Evolutionary conservation across 2,113 vertebrate genomes (phyloP).

Genomic region (Dipodomys stephensi): DNA sequence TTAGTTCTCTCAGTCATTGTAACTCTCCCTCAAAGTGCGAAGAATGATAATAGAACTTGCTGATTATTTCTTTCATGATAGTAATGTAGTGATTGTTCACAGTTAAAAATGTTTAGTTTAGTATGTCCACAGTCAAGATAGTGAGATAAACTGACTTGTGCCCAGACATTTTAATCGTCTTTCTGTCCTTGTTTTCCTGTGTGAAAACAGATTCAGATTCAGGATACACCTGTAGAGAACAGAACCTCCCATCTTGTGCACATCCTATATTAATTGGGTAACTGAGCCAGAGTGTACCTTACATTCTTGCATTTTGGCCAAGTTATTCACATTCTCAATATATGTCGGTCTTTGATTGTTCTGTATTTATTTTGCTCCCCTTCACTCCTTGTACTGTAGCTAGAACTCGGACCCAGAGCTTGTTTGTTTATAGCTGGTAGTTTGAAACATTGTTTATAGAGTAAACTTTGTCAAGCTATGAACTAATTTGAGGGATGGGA

Average conservation of each 20-base stretch:
- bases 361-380: not conserved
- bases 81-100: not conserved
- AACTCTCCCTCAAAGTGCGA: not conserved
- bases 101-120: not conserved
- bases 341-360: not conserved
- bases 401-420: no score
- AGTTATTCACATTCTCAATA: not conserved
- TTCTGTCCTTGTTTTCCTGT: constrained; percentile 1
- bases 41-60: not conserved
- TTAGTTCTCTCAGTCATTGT: not conserved
- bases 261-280: not conserved
- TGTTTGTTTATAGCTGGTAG: no score
- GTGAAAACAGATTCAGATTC: not conserved
- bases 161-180: not conserved
- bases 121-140: not conserved
- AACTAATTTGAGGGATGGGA: not conserved
- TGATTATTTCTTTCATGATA: not conserved
- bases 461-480: constrained; percentile 9
- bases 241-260: not conserved
- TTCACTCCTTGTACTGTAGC: no score
- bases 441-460: not conserved
- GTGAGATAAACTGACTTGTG: not conserved
- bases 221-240: not conserved
- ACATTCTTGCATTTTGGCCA: not conserved
- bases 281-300: not conserved